Evolutionary conservation across 2,797 vertebrate genomes (phyloP).

Genomic region (Cirrhinus molitorella): DNA sequence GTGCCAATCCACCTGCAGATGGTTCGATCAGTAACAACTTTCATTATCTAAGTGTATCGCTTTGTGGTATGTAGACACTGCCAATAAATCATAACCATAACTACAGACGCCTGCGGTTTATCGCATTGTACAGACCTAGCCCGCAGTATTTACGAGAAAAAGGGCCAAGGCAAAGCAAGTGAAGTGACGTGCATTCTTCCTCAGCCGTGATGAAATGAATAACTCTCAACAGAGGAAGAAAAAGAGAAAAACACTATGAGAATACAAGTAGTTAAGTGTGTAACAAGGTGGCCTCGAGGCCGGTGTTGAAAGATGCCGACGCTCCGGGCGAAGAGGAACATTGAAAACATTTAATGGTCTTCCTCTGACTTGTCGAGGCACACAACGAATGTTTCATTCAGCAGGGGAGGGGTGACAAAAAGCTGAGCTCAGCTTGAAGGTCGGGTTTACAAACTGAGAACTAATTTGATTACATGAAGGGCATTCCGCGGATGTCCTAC

Average conservation of each 20-base stretch:
- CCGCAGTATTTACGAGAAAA: constrained; percentile 71
- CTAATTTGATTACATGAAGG: constrained; percentile 42
- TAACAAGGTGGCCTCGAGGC: constrained; percentile 81
- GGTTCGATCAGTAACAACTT: constrained; percentile 62
- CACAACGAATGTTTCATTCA: constrained; percentile 55
- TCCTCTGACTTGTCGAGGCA: constrained; percentile 69
- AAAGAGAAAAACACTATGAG: constrained; percentile 71
- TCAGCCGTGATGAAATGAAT: constrained; percentile 70
- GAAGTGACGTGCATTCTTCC: constrained; percentile 73
- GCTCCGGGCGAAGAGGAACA: constrained; percentile 67
- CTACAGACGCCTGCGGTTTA: constrained; percentile 62
- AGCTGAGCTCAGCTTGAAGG: neutral
- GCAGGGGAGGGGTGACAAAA: constrained; percentile 50
- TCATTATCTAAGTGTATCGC: constrained; percentile 58
- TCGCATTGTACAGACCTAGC: constrained; percentile 66
- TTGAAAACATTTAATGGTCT: constrained; percentile 74
- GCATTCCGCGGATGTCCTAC: constrained; percentile 1
- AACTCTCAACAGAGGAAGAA: constrained; percentile 77
- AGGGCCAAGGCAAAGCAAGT: constrained; percentile 70
- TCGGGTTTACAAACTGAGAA: constrained; percentile 11
- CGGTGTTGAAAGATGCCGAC: constrained; percentile 77
- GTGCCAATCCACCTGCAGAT: constrained; percentile 60
- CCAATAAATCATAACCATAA: constrained; percentile 67
- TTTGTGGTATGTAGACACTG: constrained; percentile 58
- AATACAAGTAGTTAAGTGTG: constrained; percentile 81